Conservation (phyloP, 1,140 invertebrate species). For the Drosophila trapezifrons region DNA sequence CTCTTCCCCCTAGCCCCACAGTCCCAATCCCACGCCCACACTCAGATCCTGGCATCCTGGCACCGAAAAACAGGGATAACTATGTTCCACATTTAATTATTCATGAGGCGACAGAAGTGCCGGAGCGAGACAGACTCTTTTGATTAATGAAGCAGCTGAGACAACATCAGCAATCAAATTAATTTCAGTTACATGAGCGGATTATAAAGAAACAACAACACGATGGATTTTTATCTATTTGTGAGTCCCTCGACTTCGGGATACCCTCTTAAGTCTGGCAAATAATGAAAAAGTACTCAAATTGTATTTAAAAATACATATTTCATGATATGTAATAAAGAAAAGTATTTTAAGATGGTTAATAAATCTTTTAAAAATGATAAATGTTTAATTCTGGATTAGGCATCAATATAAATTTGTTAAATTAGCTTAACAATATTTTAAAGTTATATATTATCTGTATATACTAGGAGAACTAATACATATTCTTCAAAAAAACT, state of each 20-base stretch:
- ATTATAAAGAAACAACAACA: constrained; percentile 56
- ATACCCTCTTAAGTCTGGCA: background rate
- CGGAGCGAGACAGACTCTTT: constrained; percentile 45
- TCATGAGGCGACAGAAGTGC: constrained; percentile 67
- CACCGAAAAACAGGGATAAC: constrained; percentile 54
- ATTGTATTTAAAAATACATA: background rate
- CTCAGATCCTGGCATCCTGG: constrained; percentile 14
- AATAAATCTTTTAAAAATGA: too few species aligned
- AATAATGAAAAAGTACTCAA: background rate
- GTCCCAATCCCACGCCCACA: too few species aligned
- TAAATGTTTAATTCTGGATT: too few species aligned
- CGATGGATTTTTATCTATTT: background rate
- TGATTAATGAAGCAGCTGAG: constrained; percentile 82
- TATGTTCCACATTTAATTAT: constrained; percentile 79
- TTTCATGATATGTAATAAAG: too few species aligned
- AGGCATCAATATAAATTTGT: too few species aligned
- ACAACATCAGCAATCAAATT: constrained; percentile 82
- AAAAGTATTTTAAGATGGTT: too few species aligned
- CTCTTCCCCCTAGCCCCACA: too few species aligned
- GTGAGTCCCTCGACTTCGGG: background rate
- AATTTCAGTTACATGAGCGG: constrained; percentile 81
- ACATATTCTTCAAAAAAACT: too few species aligned
- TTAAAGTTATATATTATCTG: too few species aligned
- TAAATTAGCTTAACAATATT: too few species aligned
- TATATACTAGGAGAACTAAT: too few species aligned